Evolutionary conservation across 2,797 vertebrate genomes (phyloP).

Genomic region (Urocyon cinereoargenteus): DNA sequence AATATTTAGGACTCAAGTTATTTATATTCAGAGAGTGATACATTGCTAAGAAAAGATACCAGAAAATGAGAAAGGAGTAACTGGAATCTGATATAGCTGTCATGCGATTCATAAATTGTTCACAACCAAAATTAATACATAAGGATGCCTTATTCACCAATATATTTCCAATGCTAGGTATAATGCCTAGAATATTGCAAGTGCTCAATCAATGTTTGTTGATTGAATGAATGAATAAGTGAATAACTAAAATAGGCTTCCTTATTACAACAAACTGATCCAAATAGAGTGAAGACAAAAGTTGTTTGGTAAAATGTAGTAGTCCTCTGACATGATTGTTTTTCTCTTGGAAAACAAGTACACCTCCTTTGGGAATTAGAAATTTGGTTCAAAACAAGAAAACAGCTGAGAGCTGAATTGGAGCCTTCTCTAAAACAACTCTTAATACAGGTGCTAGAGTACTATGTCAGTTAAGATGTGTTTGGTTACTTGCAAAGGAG

Average conservation of each 20-base stretch:
- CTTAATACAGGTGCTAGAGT: background rate
- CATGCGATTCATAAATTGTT: background rate
- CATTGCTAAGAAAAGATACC: slow-evolving; percentile 21
- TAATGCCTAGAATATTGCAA: background rate
- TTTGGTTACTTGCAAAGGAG: slow-evolving; percentile 12
- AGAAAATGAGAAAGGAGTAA: slow-evolving; percentile 41
- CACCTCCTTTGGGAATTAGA: slow-evolving; percentile 25
- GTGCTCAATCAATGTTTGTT: slow-evolving; percentile 46
- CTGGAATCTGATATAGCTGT: background rate
- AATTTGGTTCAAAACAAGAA: slow-evolving; percentile 53
- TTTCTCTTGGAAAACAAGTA: slow-evolving; percentile 6
- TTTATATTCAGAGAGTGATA: slow-evolving; percentile 14
- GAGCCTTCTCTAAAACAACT: background rate
- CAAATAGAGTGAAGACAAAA: background rate
- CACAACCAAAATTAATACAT: slow-evolving; percentile 3
- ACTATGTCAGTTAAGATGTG: background rate
- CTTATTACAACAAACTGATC: background rate
- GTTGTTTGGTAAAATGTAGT: background rate
- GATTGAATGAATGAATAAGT: slow-evolving; percentile 23
- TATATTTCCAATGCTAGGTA: slow-evolving; percentile 20
- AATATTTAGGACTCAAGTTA: slow-evolving; percentile 10
- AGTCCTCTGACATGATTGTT: background rate
- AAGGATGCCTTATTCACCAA: background rate
- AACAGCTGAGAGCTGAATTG: slow-evolving; percentile 12
- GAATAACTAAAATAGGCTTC: slow-evolving; percentile 32